Percentiles rank a stretch among this genome's conserved stretches.
phyloP scores from a whole-genome alignment of 2,113 vertebrate species.

The Lophochroa leadbeateri region DNA sequence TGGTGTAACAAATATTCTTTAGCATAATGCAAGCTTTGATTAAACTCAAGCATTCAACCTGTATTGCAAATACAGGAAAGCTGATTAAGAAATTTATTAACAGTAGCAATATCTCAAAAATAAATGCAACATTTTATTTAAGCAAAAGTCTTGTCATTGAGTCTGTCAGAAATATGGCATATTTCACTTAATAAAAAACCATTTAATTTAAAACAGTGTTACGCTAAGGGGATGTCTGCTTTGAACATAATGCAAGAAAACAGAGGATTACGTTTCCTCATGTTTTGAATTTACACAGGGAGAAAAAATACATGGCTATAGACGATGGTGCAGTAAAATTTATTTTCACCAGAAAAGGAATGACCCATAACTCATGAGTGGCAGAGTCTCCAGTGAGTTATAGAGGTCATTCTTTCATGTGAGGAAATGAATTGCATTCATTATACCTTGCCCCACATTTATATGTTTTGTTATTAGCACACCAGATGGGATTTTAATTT shows the following conservation, averaged over 20 bases:
- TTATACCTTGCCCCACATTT: conserved; percentile 66
- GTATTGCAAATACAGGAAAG: conserved; percentile 32
- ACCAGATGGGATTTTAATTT: conserved; percentile 72
- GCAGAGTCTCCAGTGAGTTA: conserved; percentile 76
- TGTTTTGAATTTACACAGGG: conserved; percentile 68
- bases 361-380: conserved; percentile 78
- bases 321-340: conserved; percentile 64
- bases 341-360: conserved; percentile 77
- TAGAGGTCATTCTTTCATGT: conserved; percentile 76
- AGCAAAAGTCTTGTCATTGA: conserved; percentile 16
- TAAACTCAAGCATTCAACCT: conserved; percentile 53
- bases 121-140: conserved; percentile 55
- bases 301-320: conserved; percentile 51
- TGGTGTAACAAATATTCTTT: conserved; percentile 35
- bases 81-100: conserved; percentile 68
- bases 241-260: background rate
- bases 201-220: conserved; percentile 11
- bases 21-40: conserved; percentile 27
- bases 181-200: background rate
- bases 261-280: conserved; percentile 8
- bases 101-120: conserved; percentile 55
- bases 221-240: background rate
- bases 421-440: conserved; percentile 76
- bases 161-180: background rate
- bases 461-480: conserved; percentile 74